Evolutionary conservation across 2,797 vertebrate genomes (phyloP).

Genomic region (Scyliorhinus canicula): DNA sequence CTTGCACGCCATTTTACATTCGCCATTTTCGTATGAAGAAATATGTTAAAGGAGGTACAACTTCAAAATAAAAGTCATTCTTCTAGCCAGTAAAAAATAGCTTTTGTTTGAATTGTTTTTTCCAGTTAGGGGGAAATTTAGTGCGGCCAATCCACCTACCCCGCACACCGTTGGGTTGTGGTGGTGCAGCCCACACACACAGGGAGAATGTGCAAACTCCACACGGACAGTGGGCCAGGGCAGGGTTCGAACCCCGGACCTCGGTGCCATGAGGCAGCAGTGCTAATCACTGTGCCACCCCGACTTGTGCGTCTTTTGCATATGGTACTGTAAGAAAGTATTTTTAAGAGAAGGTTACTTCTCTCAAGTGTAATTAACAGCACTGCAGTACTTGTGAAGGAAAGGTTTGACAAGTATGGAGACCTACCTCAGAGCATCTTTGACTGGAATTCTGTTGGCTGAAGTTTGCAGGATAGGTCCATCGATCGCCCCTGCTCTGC

Average conservation of each 20-base stretch:
- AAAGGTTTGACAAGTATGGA: not conserved
- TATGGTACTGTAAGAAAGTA: not conserved
- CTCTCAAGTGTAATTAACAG: not conserved
- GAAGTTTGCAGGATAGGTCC: not conserved
- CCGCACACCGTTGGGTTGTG: no score
- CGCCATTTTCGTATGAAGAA: not conserved
- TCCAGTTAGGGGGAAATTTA: no score
- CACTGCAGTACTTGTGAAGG: not conserved
- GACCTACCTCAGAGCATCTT: not conserved
- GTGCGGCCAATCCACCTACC: no score
- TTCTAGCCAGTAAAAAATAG: not conserved
- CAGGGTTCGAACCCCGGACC: no score
- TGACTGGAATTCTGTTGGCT: slow-evolving; percentile 13
- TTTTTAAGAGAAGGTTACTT: not conserved
- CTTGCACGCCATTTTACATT: not conserved
- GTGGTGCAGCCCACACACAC: no score
- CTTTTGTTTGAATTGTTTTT: not conserved
- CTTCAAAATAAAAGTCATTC: not conserved
- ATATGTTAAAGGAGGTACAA: not conserved
- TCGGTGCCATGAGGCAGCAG: no score
- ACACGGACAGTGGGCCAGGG: no score
- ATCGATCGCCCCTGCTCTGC: not conserved
- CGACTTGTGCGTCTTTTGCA: no score
- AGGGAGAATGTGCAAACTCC: no score
- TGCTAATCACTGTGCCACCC: no score